Base-by-base conservation (phyloP, 2,797 vertebrate genomes). In the Ambastaia sidthimunki region DNA sequence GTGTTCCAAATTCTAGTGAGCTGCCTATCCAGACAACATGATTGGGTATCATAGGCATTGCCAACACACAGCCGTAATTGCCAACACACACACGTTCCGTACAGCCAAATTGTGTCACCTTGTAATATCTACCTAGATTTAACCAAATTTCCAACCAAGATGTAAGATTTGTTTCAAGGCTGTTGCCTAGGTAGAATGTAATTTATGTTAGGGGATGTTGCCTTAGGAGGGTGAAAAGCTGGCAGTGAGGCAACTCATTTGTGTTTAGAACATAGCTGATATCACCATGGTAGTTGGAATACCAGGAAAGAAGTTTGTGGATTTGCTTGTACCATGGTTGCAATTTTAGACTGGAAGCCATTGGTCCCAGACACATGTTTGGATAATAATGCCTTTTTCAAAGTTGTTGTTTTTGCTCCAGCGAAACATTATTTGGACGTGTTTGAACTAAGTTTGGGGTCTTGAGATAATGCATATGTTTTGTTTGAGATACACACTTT, bases 41-140 rank as follows among this genome's bases (percentile, higher is more conserved):
- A 52, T 75, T 54, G 55, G 34, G 55, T 31, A 68, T 31, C 16
- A 76, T 76, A 57, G 63, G 23, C 74, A n/a, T 47, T 52, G n/a
- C 47, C 47, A 54, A 41, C 37, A 41, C 37, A 41, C 1, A 2
- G 21, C 4, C 37, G 7, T n/a, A n/a, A n/a, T 47, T 52, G n/a
- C 47, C 47, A 54, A 41, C 37, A 41, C 37, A 41, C 1, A 2
- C 4, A 34, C 4, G 23, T 21, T 63, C 25, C 60, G 11, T 62
- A 63, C 23, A 34, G 5, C 37, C 13, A 74, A 62, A 31, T 74
- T 13, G 3, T 50, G 28, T 28, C 28, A 28, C 28, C 28, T 28
- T 28, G 28, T 28, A 28, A 41, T 47, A 15, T 15, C 47, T 2
- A 15, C 11, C 15, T 48, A 48, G 47, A 4, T 41, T 7, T 41